Percentiles rank a stretch among this genome's conserved stretches.
phyloP scores from a whole-genome alignment of 2,797 vertebrate species.

The Propithecus deckenii region DNA sequence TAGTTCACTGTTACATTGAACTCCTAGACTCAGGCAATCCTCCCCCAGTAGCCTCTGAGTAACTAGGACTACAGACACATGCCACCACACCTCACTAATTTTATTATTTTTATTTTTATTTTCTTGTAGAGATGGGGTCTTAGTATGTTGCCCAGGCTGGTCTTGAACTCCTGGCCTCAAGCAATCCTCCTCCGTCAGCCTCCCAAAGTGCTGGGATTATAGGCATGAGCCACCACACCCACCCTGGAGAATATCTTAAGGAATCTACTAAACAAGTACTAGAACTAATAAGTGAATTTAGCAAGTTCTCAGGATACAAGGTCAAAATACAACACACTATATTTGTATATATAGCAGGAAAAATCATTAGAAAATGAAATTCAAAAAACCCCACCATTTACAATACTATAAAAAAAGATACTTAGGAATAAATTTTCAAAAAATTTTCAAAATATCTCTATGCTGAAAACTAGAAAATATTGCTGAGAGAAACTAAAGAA shows the following conservation, averaged over 20 bases:
- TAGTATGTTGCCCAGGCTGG: not conserved
- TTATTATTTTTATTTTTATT: too few relatives aligned
- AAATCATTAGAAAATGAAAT: not conserved
- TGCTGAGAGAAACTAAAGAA: constrained; percentile 12
- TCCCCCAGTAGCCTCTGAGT: not conserved
- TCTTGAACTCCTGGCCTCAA: not conserved
- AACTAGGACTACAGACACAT: not conserved
- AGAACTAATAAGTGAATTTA: not conserved
- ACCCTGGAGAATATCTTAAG: not conserved
- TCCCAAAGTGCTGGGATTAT: not conserved
- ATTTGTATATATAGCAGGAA: not conserved
- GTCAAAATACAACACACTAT: constrained; percentile 35
- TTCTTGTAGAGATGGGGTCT: not conserved
- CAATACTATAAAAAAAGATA: not conserved
- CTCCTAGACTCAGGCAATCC: not conserved
- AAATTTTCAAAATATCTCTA: not conserved
- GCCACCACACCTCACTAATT: not conserved
- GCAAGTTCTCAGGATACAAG: not conserved
- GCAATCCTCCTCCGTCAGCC: not conserved
- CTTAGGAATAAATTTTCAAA: not conserved
- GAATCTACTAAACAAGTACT: not conserved
- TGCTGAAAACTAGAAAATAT: not conserved
- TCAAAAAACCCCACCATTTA: not conserved
- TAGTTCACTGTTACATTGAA: not conserved
- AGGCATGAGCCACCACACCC: not conserved